phyloP scores from a whole-genome alignment of 2,113 vertebrate genomes.

The Cheirogaleus medius region DNA sequence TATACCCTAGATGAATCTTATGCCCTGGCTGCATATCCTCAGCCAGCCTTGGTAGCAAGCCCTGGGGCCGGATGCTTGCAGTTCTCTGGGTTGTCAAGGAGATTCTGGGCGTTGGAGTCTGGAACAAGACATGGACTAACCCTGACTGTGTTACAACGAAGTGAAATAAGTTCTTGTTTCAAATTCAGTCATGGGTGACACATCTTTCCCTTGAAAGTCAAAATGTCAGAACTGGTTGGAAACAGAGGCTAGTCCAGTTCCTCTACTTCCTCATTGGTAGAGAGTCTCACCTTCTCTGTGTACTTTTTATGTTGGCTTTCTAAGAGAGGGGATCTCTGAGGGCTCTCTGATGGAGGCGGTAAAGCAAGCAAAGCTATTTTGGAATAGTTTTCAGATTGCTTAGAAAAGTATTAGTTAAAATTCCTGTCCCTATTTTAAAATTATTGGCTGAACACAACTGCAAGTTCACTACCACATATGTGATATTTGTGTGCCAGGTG shows the following conservation, averaged over 20 bases:
- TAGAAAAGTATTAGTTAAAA: conserved; percentile 17
- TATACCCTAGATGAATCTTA: not conserved
- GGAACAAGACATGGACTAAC: not conserved
- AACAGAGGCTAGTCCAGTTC: not conserved
- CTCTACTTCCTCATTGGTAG: not conserved
- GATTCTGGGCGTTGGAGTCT: not conserved
- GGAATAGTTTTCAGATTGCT: not conserved
- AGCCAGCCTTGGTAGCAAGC: not conserved
- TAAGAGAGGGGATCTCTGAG: not conserved
- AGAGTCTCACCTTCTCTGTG: not conserved
- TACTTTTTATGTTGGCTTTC: not conserved
- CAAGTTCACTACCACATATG: not conserved
- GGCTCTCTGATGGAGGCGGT: not conserved
- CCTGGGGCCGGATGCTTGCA: not conserved
- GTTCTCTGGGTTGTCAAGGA: not conserved
- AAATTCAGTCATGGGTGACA: not conserved
- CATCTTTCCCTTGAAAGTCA: not conserved
- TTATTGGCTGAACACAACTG: not conserved
- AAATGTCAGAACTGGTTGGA: not conserved
- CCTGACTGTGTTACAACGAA: not conserved
- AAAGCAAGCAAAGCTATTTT: not conserved
- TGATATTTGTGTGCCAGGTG: too few relatives aligned
- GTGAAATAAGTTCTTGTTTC: not conserved
- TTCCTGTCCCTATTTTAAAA: not conserved
- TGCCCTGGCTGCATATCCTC: not conserved